These are phyloP conservation scores for Arvicanthis niloticus DNA, from an alignment of 2,113 vertebrate genomes.

Conservation along the genomic window DNA sequence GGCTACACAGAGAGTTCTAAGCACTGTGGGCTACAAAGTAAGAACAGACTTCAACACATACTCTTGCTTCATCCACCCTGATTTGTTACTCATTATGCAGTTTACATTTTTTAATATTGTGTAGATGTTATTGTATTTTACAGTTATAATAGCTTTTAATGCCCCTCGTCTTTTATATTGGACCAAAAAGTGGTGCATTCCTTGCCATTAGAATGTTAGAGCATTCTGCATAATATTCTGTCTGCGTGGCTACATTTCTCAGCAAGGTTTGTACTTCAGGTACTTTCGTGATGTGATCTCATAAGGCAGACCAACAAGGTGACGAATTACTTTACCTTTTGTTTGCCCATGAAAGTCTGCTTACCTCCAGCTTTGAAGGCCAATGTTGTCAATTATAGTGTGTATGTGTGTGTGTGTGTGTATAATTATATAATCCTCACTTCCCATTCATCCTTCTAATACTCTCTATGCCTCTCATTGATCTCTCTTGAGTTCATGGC, in stretches of 20 bases:
- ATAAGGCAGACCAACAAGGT: too few relatives aligned
- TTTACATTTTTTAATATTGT: neutral
- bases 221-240: neutral
- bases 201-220: too few relatives aligned
- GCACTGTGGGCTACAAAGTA: neutral
- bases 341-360: neutral
- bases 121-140: neutral
- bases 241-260: neutral
- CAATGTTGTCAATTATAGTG: neutral
- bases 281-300: neutral
- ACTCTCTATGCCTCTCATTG: neutral
- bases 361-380: neutral
- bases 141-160: neutral
- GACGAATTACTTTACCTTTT: neutral
- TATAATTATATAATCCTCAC: neutral
- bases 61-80: neutral
- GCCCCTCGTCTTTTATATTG: neutral
- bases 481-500: neutral
- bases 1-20: neutral
- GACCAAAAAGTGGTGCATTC: neutral
- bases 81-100: neutral
- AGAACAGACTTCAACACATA: neutral
- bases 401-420: neutral
- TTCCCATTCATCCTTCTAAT: neutral
- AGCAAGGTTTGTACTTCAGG: neutral